Evolutionary conservation across 2,113 vertebrate genomes (phyloP), one percentile per base, ranked within the genome.

Genomic region (Nannospalax galili): DNA sequence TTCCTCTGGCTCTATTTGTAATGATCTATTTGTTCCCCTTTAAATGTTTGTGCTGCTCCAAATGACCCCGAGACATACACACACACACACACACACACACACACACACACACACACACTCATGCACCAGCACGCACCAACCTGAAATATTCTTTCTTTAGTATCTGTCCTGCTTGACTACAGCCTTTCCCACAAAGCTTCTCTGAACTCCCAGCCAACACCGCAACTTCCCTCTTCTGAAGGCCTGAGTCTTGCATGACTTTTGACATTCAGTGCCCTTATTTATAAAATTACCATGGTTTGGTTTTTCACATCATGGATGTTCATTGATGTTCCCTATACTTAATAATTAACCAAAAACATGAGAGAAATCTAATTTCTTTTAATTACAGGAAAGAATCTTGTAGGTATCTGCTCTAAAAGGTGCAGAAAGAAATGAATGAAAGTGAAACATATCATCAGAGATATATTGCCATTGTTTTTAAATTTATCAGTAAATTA

Each of bases 351-450:
- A 77, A 90, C 35, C 58, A 17, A 58, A 86, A 81, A 58, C 58
- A 69, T 88, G 9, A 70, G 90, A 84, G 86, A 74, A 42, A 45
- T 30, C 7, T 42, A 67, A 24, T 35, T 17, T 89, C 17, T 62
- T 84, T 78, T 58, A 78, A 78, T 80, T 86, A 37, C 84, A 84
- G 86, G 52, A 80, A 93, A 85, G 45, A 40, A 32, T 20, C 52
- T 32, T 19, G 52, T 32, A 60, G 45, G 72, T 11, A 35, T 84
- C 32, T 60, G 32, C 20, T 80, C 35, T 74, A 48, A 96, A 84
- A 91, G 88, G n/a, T 69, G 10, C 52, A 48, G 73, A 81, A 70
- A 65, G 20, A 79, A 88, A 48, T 77, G 16, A 93, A n/a, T 87
- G 37, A 45, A 64, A 88, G 0, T 65, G 62, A 65, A 84, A 45